A percentile compares a stretch with the other conserved stretches of the same genome.
Conservation (phyloP, 2,888 invertebrate genomes). For the Stramonita haemastoma region DNA sequence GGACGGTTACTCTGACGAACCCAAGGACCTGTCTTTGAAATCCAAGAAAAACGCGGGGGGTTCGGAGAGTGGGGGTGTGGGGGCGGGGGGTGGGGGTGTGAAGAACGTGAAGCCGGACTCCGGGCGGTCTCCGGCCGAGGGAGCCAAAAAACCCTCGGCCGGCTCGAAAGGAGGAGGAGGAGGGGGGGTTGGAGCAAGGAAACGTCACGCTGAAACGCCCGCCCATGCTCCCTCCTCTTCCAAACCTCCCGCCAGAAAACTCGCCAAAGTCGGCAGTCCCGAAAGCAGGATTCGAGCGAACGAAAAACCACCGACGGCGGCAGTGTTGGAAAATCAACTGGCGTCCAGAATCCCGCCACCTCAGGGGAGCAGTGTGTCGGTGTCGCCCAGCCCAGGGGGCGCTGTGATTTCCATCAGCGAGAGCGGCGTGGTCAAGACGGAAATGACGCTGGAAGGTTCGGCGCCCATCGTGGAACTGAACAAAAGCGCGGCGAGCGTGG, state of each 20-base stretch:
- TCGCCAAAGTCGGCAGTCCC: not conserved
- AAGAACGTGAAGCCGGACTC: not conserved
- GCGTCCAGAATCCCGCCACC: not conserved
- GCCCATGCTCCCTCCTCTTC: not conserved
- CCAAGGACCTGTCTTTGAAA: slow-evolving; percentile 38
- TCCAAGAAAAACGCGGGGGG: not conserved
- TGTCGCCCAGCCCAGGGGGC: not conserved
- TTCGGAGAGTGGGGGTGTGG: not conserved
- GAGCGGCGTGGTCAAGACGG: not conserved
- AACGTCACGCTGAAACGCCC: not conserved
- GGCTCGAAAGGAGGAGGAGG: not conserved
- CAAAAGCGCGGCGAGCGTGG: not conserved
- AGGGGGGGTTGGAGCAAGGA: no score
- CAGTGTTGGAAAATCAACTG: not conserved
- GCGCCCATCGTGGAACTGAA: not conserved
- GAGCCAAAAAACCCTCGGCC: not conserved
- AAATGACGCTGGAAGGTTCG: not conserved
- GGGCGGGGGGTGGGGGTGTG: not conserved
- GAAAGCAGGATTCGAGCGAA: not conserved
- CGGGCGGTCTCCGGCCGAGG: not conserved
- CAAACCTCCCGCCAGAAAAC: not conserved
- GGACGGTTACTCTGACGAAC: slow-evolving; percentile 16
- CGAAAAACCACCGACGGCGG: not conserved
- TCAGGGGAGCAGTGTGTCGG: not conserved
- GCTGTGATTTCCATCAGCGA: not conserved